phyloP scores from a whole-genome alignment of 2,113 vertebrate species.

The Rhipidura dahli region DNA sequence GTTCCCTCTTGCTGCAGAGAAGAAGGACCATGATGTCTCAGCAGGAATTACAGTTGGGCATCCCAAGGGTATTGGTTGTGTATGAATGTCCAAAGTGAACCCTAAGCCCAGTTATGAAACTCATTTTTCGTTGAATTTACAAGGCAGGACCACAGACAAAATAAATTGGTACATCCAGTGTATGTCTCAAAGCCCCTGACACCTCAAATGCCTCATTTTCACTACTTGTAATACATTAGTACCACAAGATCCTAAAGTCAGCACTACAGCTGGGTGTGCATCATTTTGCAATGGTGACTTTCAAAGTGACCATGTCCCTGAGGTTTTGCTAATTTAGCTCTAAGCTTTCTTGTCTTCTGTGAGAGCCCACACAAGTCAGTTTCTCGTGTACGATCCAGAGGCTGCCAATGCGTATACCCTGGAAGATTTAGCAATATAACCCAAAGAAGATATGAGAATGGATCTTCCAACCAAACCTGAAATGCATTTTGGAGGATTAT shows the following conservation, averaged over 20 bases:
- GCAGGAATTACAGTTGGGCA: background rate
- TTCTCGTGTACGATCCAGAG: background rate
- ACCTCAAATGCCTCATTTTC: background rate
- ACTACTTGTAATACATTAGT: background rate
- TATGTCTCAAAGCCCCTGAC: background rate
- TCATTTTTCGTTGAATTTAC: background rate
- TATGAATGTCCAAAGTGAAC: background rate
- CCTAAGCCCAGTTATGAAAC: background rate
- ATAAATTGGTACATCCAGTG: background rate
- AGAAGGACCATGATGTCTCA: background rate
- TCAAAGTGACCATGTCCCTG: accelerated
- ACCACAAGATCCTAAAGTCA: background rate
- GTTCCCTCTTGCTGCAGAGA: background rate
- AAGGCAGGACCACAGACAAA: background rate
- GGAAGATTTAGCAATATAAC: background rate
- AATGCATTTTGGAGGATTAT: background rate
- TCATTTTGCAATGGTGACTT: background rate
- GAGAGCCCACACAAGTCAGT: background rate
- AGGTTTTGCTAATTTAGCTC: background rate
- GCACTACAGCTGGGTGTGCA: background rate
- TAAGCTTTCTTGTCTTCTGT: background rate
- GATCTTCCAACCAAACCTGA: background rate
- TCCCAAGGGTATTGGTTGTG: background rate
- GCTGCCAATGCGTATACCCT: background rate
- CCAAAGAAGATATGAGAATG: background rate